These are phyloP conservation scores for Diploptera punctata DNA, from an alignment of 2,888 invertebrate genomes.

Conservation along the genomic window DNA sequence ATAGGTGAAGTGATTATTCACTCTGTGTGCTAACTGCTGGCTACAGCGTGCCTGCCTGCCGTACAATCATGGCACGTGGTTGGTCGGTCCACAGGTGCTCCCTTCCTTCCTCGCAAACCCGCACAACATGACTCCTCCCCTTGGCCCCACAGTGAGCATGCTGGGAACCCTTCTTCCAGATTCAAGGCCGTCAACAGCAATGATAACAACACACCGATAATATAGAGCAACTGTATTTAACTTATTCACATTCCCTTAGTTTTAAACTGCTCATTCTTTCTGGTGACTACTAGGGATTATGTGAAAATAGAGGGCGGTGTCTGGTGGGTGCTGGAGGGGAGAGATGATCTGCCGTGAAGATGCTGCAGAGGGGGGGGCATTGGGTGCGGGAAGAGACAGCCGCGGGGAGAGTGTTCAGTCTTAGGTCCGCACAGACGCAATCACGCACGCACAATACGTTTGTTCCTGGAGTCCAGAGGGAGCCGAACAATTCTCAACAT, in stretches of 20 bases:
- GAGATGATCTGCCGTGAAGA: constrained; percentile 25
- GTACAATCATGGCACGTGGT: constrained; percentile 32
- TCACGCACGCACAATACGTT: constrained; percentile 11
- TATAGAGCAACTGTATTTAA: no score
- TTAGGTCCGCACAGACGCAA: constrained; percentile 30
- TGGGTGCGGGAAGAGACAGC: neutral
- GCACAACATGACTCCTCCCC: constrained; percentile 12
- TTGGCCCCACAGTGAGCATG: constrained; percentile 20
- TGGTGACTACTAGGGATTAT: no score
- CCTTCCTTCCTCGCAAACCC: neutral
- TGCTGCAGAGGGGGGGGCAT: constrained; percentile 8
- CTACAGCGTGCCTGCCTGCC: neutral
- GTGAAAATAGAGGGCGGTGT: constrained; percentile 12
- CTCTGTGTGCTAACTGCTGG: neutral
- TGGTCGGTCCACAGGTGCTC: constrained; percentile 39
- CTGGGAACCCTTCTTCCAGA: neutral
- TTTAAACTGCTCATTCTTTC: no score
- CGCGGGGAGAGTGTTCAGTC: constrained; percentile 25
- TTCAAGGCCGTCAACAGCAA: constrained; percentile 19
- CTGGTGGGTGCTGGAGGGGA: neutral
- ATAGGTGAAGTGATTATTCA: no score
- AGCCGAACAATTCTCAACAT: no score
- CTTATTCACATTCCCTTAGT: no score
- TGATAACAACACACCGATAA: no score
- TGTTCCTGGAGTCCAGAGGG: no score